phyloP scores from a whole-genome alignment of 2,797 vertebrate species.

The Syncerus caffer region DNA sequence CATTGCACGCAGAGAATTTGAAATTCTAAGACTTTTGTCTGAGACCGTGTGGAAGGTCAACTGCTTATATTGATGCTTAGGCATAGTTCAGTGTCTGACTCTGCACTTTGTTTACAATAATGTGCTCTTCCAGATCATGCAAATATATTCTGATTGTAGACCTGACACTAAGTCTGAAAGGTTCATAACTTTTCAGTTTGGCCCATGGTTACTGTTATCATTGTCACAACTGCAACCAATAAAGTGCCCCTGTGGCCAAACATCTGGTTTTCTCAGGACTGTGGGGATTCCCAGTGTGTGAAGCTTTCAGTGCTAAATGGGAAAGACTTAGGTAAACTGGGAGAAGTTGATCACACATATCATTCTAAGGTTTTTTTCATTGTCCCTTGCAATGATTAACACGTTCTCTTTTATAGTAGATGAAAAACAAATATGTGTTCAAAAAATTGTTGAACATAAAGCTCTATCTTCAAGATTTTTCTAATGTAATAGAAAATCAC shows the following conservation, averaged over 20 bases:
- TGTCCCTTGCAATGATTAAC: neutral
- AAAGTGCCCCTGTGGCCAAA: neutral
- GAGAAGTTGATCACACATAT: neutral
- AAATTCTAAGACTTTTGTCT: slow-evolving; percentile 2
- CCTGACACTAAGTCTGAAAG: neutral
- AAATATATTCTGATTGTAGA: neutral
- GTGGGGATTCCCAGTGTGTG: neutral
- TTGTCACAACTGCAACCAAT: neutral
- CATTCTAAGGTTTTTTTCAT: neutral
- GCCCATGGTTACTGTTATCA: neutral
- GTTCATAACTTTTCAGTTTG: slow-evolving; percentile 1
- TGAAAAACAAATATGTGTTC: neutral
- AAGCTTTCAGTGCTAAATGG: neutral
- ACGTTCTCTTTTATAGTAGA: neutral
- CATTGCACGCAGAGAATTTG: neutral
- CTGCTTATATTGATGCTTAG: neutral
- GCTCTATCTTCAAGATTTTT: slow-evolving; percentile 3
- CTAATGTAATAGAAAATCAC: neutral
- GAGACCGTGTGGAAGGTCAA: neutral
- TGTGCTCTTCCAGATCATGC: neutral
- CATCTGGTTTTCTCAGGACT: neutral
- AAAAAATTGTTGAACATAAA: neutral
- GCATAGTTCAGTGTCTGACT: neutral
- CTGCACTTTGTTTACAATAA: neutral
- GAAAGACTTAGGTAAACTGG: neutral